Conservation (phyloP, 1,140 invertebrate genomes). For the Drosophila rufa region DNA sequence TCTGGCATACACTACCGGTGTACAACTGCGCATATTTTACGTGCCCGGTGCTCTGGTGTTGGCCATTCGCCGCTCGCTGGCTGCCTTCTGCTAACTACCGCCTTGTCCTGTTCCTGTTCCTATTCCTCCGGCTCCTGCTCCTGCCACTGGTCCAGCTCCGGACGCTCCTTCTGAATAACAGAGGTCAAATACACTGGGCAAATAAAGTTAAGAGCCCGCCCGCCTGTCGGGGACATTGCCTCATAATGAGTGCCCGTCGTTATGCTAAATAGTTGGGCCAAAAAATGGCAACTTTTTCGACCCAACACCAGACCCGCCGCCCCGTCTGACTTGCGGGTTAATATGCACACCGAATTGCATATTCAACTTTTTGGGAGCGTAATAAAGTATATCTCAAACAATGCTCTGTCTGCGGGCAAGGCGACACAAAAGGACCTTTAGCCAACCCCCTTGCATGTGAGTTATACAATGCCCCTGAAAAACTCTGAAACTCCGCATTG, state of each 20-base stretch:
- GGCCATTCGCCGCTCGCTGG: slow-evolving; percentile 24
- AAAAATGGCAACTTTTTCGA: slow-evolving; percentile 58
- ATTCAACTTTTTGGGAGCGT: slow-evolving; percentile 65
- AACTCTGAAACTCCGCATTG: slow-evolving; percentile 2
- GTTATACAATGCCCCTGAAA: slow-evolving; percentile 15
- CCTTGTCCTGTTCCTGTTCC: slow-evolving; percentile 40
- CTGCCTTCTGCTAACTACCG: slow-evolving; percentile 44
- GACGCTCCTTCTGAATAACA: not conserved
- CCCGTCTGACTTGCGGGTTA: slow-evolving; percentile 40
- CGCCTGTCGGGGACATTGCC: slow-evolving; percentile 26
- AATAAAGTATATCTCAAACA: slow-evolving; percentile 69
- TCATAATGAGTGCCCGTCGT: slow-evolving; percentile 71
- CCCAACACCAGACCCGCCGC: not conserved
- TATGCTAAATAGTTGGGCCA: slow-evolving; percentile 74
- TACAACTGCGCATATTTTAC: slow-evolving; percentile 82
- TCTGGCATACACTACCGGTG: slow-evolving; percentile 77
- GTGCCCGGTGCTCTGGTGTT: slow-evolving; percentile 50
- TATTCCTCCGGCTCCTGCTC: not conserved
- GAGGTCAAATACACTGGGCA: slow-evolving; percentile 67
- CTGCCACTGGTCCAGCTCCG: not conserved
- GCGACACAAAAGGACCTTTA: slow-evolving; percentile 45
- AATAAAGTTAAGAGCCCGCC: slow-evolving; percentile 65
- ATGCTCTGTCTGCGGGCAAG: slow-evolving; percentile 43
- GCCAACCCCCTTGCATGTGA: slow-evolving; percentile 27
- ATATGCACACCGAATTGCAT: slow-evolving; percentile 70